Conservation (phyloP, 2,797 vertebrate genomes). For the Chelidonichthys spinosus region DNA sequence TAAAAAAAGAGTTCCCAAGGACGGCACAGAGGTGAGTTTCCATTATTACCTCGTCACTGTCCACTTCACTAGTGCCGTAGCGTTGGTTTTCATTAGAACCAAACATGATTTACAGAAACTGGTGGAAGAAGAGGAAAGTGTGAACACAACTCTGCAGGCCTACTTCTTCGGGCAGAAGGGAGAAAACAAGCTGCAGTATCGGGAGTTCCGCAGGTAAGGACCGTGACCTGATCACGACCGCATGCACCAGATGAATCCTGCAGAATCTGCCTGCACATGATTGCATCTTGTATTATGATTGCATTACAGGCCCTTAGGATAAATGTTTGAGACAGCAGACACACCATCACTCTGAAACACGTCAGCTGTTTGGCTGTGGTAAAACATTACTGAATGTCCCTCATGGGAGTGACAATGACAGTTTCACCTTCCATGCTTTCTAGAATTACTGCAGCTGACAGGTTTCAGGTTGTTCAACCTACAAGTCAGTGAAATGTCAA, state of each 20-base stretch:
- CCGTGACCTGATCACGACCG: too few relatives aligned
- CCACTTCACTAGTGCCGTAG: not conserved
- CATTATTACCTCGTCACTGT: not conserved
- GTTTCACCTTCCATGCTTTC: not conserved
- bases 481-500: not conserved
- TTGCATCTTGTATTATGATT: too few relatives aligned
- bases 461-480: not conserved
- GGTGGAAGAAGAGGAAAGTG: constrained; percentile 73
- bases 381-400: too few relatives aligned
- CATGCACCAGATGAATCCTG: not conserved
- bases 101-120: constrained; percentile 72
- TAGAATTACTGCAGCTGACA: not conserved
- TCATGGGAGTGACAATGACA: not conserved
- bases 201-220: constrained; percentile 89
- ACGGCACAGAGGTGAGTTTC: constrained; percentile 70
- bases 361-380: too few relatives aligned
- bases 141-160: constrained; percentile 91
- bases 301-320: not conserved
- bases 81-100: not conserved
- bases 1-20: constrained; percentile 77
- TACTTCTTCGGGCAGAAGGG: constrained; percentile 94
- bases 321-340: too few relatives aligned
- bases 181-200: constrained; percentile 90
- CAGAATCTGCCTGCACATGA: too few relatives aligned
- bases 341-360: too few relatives aligned